Base-by-base conservation (phyloP, 2,113 vertebrate species). In the Leptosomus discolor region DNA sequence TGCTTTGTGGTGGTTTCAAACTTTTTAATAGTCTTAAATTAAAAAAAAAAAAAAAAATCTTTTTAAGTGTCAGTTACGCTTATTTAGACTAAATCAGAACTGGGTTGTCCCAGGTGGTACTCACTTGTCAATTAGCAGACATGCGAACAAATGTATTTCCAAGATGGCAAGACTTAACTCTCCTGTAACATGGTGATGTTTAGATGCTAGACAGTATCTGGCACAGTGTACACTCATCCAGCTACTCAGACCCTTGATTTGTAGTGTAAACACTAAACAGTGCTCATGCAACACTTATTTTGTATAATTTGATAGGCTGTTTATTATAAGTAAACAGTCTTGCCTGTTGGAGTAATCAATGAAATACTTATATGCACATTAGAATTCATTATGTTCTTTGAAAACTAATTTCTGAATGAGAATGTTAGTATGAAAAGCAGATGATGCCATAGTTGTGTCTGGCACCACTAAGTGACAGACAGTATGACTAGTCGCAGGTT, bases 391-490 rank as follows among this genome's bases (percentile, higher is more conserved):
- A 79, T 89, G 39, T 94, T 95, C 64, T 51, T 90, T 85, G 90
- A 57, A 90, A 53, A 30, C 60, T 90, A 41, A 71, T 96, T 95
- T 92, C 39, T 96, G 97, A 95, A 87, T 93, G 82, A 76, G 74
- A 85, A 70, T 41, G 53, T 93, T 81, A 54, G 20, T 93, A 45
- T 77, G 89, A 96, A 87, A 96, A 96, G 75, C 85, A 86, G 84
- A 67, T 97, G 98, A 97, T 97, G 90, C 95, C 70, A 56, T 51
- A 51, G 76, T 85, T 97, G 58, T 97, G 93, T 96, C 93, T 97
- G 96, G 94, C 96, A 97, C 97, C 96, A 95, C 67, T 76, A 26
- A 96, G 97, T 87, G 96, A 97, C 96, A 96, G 96, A 97, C 96
- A 96, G 94, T 88, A 78, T 97, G 95, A 34, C 97, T 97, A 92